Evolutionary conservation across 2,888 invertebrate species (phyloP), one percentile per base, ranked within the genome.

Genomic region (Euphydryas editha): DNA sequence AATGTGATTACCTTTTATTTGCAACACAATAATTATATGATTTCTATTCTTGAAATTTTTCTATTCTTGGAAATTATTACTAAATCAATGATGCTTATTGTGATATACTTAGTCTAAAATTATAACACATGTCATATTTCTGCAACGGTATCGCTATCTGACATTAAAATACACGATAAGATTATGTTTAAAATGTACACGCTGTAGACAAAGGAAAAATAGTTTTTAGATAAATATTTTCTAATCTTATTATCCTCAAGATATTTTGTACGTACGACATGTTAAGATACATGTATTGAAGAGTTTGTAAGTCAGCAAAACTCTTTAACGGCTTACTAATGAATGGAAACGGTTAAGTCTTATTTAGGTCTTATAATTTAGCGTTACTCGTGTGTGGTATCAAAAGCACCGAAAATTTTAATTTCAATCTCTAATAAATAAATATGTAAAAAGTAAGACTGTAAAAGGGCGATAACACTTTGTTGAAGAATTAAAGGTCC

Each of bases 111-210:
- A 51, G 21, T 51, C 49, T 51, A 51, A 51, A 51, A n/a, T 24
- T 51, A 51, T 15, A 21, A 47, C 17, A 17, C 37, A 44, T 47
- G 62, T 46, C 47, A 57, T 37, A 51, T 36, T 54, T 47, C 17
- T 62, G 57, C 57, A 37, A 57, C 21, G 18, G 42, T n/a, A 36
- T 46, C n/a, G 15, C 37, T 56, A 62, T 57, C 56, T 39, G 47
- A 39, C 56, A 20, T 62, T 47, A 17, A 39, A 62, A 37, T 55
- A 56, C 37, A 17, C n/a, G 62, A 62, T 62, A 62, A 62, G 62
- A 62, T 47, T 62, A 24, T 62, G 30, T 20, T 42, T 1, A 20
- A 56, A 62, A 44, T 24, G 4, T 13, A n/a, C 24, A 20, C 56
- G 21, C 17, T 10, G 5, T 17, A 57, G 24, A 51, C n/a, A 51